Evolutionary conservation across 92 coral and sea anemone species (phyloP), one percentile per base, ranked within the genome.

Genomic region (Palythoa caribaeorum): DNA sequence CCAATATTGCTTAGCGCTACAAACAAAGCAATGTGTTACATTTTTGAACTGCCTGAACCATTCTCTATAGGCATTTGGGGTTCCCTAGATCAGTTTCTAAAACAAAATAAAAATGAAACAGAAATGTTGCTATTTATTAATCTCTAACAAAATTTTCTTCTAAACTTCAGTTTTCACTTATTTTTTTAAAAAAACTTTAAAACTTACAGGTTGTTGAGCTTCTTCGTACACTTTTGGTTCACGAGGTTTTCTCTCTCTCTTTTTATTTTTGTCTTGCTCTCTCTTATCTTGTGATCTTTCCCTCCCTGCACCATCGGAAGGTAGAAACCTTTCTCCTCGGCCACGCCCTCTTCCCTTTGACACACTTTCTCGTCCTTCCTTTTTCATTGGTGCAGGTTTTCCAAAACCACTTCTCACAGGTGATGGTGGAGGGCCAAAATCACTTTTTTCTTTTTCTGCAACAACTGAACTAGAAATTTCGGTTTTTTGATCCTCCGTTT

Each of bases 321-420:
- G 38, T 38, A 88, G 71, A 6, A 62, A 60, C 55, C 92, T 84
- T 12, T 87, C 95, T 28, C 92, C 95, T 38, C 95, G 71, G 9
- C 99, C 98, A 48, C 98, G 94, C 35, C 98, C 99, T 52, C 99
- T 90, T 8, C 93, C 95, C 75, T 91, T 73, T 9, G 91, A 87
- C 5, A 89, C 87, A 71, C 92, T 94, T 62, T 87, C 96, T 2
- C 90, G 79, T 5, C 92, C 92, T 17, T 91, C 95, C 80, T 77
- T 92, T 52, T 77, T 76, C 2, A 72, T 74, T 68, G 74, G 92
- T 38, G 77, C 57, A 8, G 93, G 77, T 71, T 74, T 90, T 73
- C 90, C 87, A 21, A 83, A 68, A 16, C 87, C 77, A 83, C 88
- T 85, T 76, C 86, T 95, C 53, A 84, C 93, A 72, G 88, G 85